Percentiles rank a stretch among this genome's conserved stretches.
Conservation (phyloP, 2,888 invertebrate genomes). For the Dione juno region DNA sequence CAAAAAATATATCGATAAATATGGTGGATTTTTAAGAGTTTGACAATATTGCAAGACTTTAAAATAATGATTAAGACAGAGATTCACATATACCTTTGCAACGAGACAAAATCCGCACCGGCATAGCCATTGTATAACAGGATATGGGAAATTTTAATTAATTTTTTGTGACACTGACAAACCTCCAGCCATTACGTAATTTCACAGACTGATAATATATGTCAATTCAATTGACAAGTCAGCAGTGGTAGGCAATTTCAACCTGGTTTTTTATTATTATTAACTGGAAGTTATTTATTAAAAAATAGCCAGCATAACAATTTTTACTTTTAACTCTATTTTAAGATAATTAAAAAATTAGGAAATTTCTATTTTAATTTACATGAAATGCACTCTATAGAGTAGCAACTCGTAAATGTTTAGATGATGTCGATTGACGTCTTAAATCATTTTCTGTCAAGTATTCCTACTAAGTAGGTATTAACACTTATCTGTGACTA, state of each 20-base stretch:
- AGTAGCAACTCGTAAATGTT: too few species aligned
- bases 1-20: conserved; percentile 36
- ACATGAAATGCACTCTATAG: too few species aligned
- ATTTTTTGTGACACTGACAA: conserved; percentile 71
- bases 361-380: too few species aligned
- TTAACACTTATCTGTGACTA: conserved; percentile 16
- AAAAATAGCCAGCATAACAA: too few species aligned
- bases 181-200: conserved; percentile 68
- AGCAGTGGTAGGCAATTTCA: not conserved
- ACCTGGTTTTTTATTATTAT: not conserved
- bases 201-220: conserved; percentile 23
- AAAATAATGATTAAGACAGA: conserved; percentile 36
- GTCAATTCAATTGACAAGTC: not conserved
- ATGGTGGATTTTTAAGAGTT: conserved; percentile 3
- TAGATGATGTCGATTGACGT: too few species aligned
- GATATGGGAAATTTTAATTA: conserved; percentile 53
- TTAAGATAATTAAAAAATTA: too few species aligned
- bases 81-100: conserved; percentile 77
- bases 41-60: not conserved
- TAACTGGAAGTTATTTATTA: too few species aligned
- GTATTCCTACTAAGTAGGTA: not conserved
- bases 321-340: too few species aligned
- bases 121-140: conserved; percentile 81
- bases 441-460: too few species aligned
- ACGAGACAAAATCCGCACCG: conserved; percentile 82